These are phyloP conservation scores for Clepsis dumicolana DNA, from an alignment of 2,888 invertebrate genomes.

Conservation along the genomic window DNA sequence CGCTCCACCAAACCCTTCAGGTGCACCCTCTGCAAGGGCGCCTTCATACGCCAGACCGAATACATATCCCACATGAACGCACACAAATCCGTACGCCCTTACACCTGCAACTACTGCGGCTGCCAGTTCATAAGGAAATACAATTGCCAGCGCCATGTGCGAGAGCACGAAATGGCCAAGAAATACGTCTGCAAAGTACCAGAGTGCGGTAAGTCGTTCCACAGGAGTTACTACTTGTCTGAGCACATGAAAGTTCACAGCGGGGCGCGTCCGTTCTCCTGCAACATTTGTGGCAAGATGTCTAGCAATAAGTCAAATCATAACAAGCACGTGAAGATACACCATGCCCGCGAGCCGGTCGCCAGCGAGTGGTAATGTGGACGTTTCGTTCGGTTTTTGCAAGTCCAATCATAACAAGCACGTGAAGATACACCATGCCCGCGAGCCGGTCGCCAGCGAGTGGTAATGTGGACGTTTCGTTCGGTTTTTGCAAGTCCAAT, in stretches of 20 bases:
- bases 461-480: constrained; percentile 87
- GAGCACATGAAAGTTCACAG: constrained; percentile 95
- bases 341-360: constrained; percentile 94
- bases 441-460: constrained; percentile 95
- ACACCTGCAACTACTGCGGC: constrained; percentile 96
- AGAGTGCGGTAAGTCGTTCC: constrained; percentile 94
- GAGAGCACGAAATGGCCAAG: constrained; percentile 93
- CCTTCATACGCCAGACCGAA: constrained; percentile 93
- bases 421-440: constrained; percentile 94
- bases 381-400: too few species aligned
- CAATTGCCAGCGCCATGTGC: constrained; percentile 94
- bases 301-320: constrained; percentile 96
- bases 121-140: constrained; percentile 95
- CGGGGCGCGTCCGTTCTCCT: constrained; percentile 92
- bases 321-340: constrained; percentile 95
- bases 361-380: constrained; percentile 91
- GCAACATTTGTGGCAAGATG: constrained; percentile 95
- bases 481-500: too few species aligned
- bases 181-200: constrained; percentile 90
- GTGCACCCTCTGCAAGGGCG: constrained; percentile 93
- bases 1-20: constrained; percentile 94
- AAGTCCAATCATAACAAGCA: constrained; percentile 97
- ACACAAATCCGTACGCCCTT: constrained; percentile 93
- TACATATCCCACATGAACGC: constrained; percentile 94
- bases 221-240: constrained; percentile 94